phyloP scores from a whole-genome alignment of 2,113 vertebrate species.

The Dipodomys spectabilis region DNA sequence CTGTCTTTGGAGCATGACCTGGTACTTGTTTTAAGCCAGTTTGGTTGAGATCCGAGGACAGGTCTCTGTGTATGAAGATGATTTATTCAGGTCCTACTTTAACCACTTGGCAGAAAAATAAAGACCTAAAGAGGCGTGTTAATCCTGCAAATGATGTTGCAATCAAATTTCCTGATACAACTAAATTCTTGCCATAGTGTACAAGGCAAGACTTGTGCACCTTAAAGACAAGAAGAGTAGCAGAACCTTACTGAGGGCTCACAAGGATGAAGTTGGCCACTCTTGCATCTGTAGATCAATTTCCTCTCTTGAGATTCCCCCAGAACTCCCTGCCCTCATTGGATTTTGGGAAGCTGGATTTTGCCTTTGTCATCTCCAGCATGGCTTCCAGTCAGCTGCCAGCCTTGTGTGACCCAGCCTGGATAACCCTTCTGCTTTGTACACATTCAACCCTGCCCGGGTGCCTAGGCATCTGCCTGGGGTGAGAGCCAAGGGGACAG shows the following conservation, averaged over 20 bases:
- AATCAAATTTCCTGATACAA: constrained; percentile 8
- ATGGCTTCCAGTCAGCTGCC: background rate
- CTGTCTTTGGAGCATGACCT: too few species aligned
- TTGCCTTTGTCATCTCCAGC: background rate
- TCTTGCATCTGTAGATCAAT: background rate
- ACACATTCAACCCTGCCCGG: background rate
- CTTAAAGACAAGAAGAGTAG: background rate
- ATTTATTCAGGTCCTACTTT: too few species aligned
- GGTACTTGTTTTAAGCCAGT: too few species aligned
- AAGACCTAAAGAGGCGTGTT: too few species aligned
- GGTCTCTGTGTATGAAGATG: too few species aligned
- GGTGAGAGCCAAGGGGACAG: background rate
- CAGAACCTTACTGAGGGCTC: background rate
- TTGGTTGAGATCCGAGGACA: too few species aligned
- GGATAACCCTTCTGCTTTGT: background rate
- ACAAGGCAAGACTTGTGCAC: background rate
- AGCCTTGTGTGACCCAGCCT: background rate
- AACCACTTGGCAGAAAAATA: too few species aligned
- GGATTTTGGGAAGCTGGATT: background rate
- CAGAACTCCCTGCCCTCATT: too few species aligned
- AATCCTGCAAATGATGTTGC: background rate
- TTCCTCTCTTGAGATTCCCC: background rate
- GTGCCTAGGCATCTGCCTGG: background rate
- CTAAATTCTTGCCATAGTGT: background rate
- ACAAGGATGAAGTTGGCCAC: background rate